Percentiles rank a stretch among this genome's conserved stretches.
phyloP scores from a whole-genome alignment of 2,888 invertebrate species.

The Matsumyia berberina region DNA sequence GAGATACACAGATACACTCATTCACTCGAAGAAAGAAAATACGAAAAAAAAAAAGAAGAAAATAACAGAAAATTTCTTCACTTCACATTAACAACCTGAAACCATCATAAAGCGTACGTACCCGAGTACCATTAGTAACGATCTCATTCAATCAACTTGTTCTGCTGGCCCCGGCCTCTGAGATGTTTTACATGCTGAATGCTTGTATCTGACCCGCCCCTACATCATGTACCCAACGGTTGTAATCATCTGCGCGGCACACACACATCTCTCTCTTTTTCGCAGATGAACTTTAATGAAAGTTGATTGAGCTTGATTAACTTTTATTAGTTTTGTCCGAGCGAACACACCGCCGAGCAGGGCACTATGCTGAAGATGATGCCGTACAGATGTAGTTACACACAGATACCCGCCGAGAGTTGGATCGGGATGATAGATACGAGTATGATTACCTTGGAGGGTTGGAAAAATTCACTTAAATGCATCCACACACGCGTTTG shows the following conservation, averaged over 20 bases:
- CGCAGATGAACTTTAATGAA: constrained; percentile 80
- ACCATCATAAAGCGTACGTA: constrained; percentile 39
- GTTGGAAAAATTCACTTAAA: constrained; percentile 53
- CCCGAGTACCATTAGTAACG: constrained; percentile 57
- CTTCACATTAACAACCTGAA: constrained; percentile 59
- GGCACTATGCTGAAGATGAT: constrained; percentile 8
- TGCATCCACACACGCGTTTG: constrained; percentile 3
- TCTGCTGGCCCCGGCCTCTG: constrained; percentile 21
- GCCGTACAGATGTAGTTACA: constrained; percentile 30
- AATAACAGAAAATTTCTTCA: constrained; percentile 50
- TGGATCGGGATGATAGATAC: constrained; percentile 12
- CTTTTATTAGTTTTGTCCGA: constrained; percentile 84
- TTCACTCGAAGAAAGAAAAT: constrained; percentile 20
- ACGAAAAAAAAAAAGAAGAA: too few relatives aligned
- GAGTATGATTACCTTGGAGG: constrained; percentile 42
- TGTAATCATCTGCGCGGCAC: constrained; percentile 41
- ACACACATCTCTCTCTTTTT: constrained; percentile 16
- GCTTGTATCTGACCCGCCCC: constrained; percentile 17
- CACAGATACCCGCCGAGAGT: constrained; percentile 25
- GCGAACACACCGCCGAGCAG: constrained; percentile 11
- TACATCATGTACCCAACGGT: neutral
- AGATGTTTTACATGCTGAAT: constrained; percentile 56
- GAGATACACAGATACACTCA: constrained; percentile 22
- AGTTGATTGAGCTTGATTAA: constrained; percentile 84
- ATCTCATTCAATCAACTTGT: constrained; percentile 72